Evolutionary conservation across 1,140 invertebrate genomes (phyloP).

Genomic region (Drosophila baimaii): DNA sequence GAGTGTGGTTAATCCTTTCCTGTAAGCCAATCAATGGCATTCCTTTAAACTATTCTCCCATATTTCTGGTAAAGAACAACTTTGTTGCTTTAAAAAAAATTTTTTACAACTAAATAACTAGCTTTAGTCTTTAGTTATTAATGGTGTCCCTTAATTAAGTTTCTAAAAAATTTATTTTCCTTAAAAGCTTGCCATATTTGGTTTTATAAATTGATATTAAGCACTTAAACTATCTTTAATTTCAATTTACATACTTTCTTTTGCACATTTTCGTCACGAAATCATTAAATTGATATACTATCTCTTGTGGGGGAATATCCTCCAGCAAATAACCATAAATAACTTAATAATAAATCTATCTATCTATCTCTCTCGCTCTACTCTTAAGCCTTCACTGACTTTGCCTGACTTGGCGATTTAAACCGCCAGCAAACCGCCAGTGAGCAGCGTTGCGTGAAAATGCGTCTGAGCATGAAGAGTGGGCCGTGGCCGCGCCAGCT

Average conservation of each 20-base stretch:
- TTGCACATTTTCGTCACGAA: neutral
- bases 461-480: constrained; percentile 48
- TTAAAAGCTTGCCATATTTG: too few relatives aligned
- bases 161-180: too few relatives aligned
- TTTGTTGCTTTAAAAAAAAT: neutral
- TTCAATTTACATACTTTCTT: neutral
- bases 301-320: neutral
- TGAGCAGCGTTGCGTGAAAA: constrained; percentile 50
- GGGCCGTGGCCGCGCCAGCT: constrained; percentile 11
- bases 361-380: too few relatives aligned
- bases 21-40: neutral
- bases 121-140: too few relatives aligned
- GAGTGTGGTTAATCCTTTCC: neutral
- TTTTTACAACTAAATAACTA: too few relatives aligned
- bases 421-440: constrained; percentile 43
- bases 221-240: too few relatives aligned
- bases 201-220: too few relatives aligned
- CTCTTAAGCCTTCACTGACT: neutral
- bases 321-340: neutral
- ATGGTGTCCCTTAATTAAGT: too few relatives aligned
- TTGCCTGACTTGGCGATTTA: constrained; percentile 30
- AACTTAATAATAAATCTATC: neutral
- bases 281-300: neutral
- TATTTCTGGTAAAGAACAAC: neutral
- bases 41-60: neutral